Evolutionary conservation across 2,797 vertebrate genomes (phyloP).

Genomic region (Glyptemys insculpta): DNA sequence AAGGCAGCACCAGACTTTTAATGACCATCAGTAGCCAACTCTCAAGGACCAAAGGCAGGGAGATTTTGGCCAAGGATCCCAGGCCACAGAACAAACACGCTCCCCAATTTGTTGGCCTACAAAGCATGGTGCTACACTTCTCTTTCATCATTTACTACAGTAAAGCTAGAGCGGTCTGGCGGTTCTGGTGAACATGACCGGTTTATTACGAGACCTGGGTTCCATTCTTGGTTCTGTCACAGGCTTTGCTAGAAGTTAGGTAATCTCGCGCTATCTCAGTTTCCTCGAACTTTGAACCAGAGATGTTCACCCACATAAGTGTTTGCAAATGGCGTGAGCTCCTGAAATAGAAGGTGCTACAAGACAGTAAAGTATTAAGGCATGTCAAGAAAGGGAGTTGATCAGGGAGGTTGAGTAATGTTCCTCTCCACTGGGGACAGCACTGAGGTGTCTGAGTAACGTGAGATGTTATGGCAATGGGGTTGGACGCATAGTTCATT

Average conservation of each 20-base stretch:
- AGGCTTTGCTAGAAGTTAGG: not conserved
- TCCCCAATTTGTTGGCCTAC: not conserved
- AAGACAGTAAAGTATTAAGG: accelerated
- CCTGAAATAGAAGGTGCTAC: not conserved
- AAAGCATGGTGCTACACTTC: accelerated
- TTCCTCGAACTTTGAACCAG: not conserved
- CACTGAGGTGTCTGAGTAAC: not conserved
- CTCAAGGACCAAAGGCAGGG: not conserved
- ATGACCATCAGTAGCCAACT: accelerated
- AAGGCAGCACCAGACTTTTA: not conserved
- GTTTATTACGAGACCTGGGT: not conserved
- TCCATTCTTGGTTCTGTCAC: not conserved
- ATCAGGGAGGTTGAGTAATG: not conserved
- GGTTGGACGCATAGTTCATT: not conserved
- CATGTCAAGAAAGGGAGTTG: not conserved
- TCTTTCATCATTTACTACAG: not conserved
- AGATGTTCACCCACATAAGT: accelerated
- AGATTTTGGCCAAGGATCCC: not conserved
- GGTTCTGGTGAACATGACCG: not conserved
- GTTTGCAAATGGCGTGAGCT: too few species aligned
- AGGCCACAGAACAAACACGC: not conserved
- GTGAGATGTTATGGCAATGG: not conserved
- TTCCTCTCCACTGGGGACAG: not conserved
- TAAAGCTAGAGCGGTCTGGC: not conserved
- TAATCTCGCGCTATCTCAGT: not conserved